Evolutionary conservation across 92 coral and sea anemone genomes (phyloP), one percentile per base, ranked within the genome.

Genomic region (Phymanthus crucifer): DNA sequence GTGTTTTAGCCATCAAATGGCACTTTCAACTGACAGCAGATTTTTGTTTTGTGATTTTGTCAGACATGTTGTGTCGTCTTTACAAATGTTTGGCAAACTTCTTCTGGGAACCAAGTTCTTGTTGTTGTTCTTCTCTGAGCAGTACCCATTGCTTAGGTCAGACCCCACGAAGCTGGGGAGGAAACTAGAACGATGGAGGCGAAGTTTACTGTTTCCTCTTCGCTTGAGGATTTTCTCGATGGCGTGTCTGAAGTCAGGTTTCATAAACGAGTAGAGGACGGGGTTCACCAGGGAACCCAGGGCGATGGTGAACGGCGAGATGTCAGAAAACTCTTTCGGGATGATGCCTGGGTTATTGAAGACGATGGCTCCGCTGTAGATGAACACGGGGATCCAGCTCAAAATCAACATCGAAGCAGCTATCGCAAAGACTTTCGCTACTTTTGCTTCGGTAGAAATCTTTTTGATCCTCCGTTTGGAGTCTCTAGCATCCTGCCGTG

Each of bases 361-460:
- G 17, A 70, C 82, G 3, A 79, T 52, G 10, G 87, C 82, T 6
- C 75, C 77, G 40, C 76, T 75, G 24, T 76, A 54, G 31, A 83
- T 57, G 36, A 89, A 78, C 6, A 89, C 78, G n/a, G 93, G 93
- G 43, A 89, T 78, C 93, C 93, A 89, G 52, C 90, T 86, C 29
- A 89, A 57, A 1, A 86, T 78, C 37, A 89, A 83, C 85, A 86
- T 86, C 3, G 76, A 35, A 2, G 90, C 87, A 0, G 88, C 85
- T 4, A 86, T 81, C 12, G 85, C 81, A 54, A 89, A 89, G 14
- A 89, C 87, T 75, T 86, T 89, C 0, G 93, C 90, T 72, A 89
- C 72, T 76, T 89, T 89, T 13, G 93, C 93, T 17, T 89, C 93
- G 16, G 97, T 81, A 0, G 97, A 92, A 2, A 90, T 75, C 66